Conservation (phyloP, 2,888 invertebrate species). For the Caenorhabditis doughertyi region DNA sequence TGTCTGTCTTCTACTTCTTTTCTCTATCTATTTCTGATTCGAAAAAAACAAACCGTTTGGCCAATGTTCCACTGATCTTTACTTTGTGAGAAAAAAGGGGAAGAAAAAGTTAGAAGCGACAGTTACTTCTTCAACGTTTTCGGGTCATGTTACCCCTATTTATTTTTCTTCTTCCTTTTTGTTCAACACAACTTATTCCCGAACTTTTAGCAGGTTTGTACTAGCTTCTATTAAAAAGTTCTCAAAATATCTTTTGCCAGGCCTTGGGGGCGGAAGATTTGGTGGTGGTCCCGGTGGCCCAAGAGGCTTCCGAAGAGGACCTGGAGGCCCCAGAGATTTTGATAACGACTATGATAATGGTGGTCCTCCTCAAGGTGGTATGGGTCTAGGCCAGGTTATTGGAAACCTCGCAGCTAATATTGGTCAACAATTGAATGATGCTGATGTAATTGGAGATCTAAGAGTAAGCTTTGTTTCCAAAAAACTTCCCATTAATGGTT, state of each 20-base stretch:
- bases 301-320: constrained; percentile 6
- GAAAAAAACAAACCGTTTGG: constrained; percentile 40
- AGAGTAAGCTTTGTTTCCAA: constrained; percentile 7
- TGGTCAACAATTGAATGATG: constrained; percentile 51
- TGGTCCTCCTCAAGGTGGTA: neutral
- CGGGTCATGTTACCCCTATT: constrained; percentile 8
- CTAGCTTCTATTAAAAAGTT: too few species aligned
- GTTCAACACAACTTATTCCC: constrained; percentile 27
- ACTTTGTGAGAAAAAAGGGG: neutral
- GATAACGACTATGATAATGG: constrained; percentile 12
- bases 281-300: neutral
- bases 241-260: too few species aligned
- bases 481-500: neutral
- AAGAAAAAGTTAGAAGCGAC: neutral
- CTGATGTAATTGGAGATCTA: constrained; percentile 59
- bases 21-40: neutral
- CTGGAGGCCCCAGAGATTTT: neutral
- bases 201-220: constrained; percentile 35
- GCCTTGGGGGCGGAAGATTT: constrained; percentile 28
- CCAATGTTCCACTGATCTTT: constrained; percentile 53
- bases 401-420: constrained; percentile 53
- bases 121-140: constrained; percentile 6
- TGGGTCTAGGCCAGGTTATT: constrained; percentile 38
- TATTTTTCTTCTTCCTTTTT: constrained; percentile 7
- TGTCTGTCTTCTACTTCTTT: constrained; percentile 14